A percentile compares a stretch with the other conserved stretches of the same genome.
Evolutionary conservation across 1,140 invertebrate species (phyloP).

Genomic region (Bombus vancouverensis): DNA sequence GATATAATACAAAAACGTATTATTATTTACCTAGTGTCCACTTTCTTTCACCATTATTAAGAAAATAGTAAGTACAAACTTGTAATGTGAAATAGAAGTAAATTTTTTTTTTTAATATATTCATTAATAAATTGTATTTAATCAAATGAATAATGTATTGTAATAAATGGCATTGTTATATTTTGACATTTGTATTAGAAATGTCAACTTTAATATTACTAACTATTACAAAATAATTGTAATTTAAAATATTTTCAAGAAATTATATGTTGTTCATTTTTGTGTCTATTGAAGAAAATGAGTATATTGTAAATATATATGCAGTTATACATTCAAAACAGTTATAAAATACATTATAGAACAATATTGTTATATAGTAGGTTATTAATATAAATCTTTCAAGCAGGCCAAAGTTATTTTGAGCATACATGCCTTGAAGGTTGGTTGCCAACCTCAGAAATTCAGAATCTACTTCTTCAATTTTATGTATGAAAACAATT

Average conservation of each 20-base stretch:
- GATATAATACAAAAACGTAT: background rate
- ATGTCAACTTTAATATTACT: background rate
- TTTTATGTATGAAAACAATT: constrained; percentile 7
- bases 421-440: constrained; percentile 30
- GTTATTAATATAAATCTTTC: constrained; percentile 62
- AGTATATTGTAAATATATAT: background rate
- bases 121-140: background rate
- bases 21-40: constrained; percentile 5
- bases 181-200: background rate
- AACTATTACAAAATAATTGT: background rate
- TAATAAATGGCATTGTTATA: background rate
- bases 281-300: background rate
- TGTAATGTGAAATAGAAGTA: too few species aligned
- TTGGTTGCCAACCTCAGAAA: constrained; percentile 36
- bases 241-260: background rate
- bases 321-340: background rate
- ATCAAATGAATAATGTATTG: background rate
- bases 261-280: background rate
- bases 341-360: background rate
- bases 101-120: background rate
- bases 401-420: constrained; percentile 61
- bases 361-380: constrained; percentile 24
- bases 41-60: constrained; percentile 25
- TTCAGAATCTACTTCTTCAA: constrained; percentile 21
- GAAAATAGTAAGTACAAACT: constrained; percentile 43